These are phyloP conservation scores for Leptinotarsa juncta DNA, from an alignment of 2,888 invertebrate species.

Conservation along the genomic window DNA sequence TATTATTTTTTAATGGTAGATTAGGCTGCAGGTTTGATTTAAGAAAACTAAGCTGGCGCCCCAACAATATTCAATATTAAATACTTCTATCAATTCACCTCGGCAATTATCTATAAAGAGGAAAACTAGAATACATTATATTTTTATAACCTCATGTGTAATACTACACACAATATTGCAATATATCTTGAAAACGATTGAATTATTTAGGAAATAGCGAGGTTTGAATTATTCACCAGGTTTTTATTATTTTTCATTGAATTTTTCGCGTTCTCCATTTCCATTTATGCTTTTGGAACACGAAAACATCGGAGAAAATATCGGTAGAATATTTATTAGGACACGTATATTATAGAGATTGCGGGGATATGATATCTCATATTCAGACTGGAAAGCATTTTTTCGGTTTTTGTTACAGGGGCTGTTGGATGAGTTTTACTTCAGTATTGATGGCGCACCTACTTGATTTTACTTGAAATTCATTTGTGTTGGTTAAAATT, in stretches of 20 bases:
- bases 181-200: conserved; percentile 31
- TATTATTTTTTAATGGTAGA: no score
- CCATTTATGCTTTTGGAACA: conserved; percentile 30
- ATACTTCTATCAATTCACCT: not conserved
- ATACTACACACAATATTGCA: conserved; percentile 28
- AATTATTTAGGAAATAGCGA: conserved; percentile 33
- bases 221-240: conserved; percentile 36
- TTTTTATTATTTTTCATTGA: conserved; percentile 37
- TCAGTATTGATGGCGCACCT: not conserved
- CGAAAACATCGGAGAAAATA: conserved; percentile 28
- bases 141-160: conserved; percentile 14
- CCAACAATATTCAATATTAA: not conserved
- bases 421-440: not conserved
- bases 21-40: no score
- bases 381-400: conserved; percentile 3
- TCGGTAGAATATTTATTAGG: conserved; percentile 34
- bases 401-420: not conserved
- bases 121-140: not conserved
- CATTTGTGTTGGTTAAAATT: no score
- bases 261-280: conserved; percentile 25
- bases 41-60: not conserved
- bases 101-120: not conserved
- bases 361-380: not conserved
- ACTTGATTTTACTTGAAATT: no score
- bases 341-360: conserved; percentile 22